Conservation (phyloP, 1,140 invertebrate genomes). For the Calephelis nemesis region DNA sequence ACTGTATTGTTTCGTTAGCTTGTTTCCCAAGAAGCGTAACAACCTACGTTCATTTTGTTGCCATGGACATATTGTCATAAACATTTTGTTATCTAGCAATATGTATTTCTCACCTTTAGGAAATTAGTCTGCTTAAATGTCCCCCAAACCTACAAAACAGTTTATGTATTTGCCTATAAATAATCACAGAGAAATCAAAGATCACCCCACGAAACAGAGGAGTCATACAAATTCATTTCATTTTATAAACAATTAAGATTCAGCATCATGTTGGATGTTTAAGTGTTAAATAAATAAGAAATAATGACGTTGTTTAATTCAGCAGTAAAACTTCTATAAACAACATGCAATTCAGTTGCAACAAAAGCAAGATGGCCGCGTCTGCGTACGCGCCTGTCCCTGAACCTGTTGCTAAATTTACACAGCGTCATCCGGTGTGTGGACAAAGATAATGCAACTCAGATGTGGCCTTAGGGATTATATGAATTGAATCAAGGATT, state of each 20-base stretch:
- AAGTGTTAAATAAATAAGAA: constrained; percentile 29
- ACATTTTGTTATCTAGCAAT: no score
- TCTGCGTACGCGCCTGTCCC: constrained; percentile 44
- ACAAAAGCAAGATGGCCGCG: constrained; percentile 48
- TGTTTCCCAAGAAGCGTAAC: no score
- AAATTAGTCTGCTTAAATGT: no score
- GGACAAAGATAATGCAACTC: constrained; percentile 36
- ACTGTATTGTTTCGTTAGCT: no score
- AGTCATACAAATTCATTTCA: background rate
- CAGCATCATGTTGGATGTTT: constrained; percentile 17
- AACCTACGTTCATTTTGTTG: no score
- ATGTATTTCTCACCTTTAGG: no score
- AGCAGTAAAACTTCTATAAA: constrained; percentile 30
- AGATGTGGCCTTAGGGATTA: constrained; percentile 23
- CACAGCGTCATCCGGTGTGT: constrained; percentile 53
- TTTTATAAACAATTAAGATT: constrained; percentile 25
- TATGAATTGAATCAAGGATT: constrained; percentile 16
- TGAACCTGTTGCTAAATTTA: constrained; percentile 64
- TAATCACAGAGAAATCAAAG: no score
- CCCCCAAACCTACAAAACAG: no score
- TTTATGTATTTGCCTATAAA: no score
- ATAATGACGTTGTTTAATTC: constrained; percentile 32
- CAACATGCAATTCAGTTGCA: constrained; percentile 34
- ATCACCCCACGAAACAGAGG: background rate
- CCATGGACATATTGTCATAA: no score